A percentile compares a stretch with the other conserved stretches of the same genome.
Conservation (phyloP, 2,888 invertebrate species). For the Melinopterus prodromus region DNA sequence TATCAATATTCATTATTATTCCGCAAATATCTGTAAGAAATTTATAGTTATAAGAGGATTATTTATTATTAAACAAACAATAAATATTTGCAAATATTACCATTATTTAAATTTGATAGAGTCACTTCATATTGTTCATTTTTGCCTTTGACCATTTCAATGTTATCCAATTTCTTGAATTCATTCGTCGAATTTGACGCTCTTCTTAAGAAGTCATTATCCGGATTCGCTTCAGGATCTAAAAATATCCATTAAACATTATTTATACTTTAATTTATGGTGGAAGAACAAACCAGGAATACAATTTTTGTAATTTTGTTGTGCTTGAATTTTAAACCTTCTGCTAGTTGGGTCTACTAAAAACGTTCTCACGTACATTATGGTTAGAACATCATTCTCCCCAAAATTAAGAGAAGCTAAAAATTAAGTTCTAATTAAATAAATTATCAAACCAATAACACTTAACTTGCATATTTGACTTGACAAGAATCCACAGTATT, state of each 20-base stretch:
- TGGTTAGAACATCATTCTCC: neutral
- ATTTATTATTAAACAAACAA: neutral
- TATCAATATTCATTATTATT: conserved; percentile 38
- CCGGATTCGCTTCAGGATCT: conserved; percentile 28
- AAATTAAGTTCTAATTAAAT: neutral
- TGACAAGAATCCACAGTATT: conserved; percentile 53
- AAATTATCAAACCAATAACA: neutral
- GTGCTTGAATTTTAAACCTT: neutral
- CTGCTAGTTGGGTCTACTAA: neutral
- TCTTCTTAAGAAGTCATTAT: neutral
- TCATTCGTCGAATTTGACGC: neutral
- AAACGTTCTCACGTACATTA: conserved; percentile 16
- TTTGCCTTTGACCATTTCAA: conserved; percentile 6
- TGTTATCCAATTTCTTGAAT: conserved; percentile 10
- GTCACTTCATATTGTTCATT: neutral
- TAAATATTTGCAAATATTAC: neutral
- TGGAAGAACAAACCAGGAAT: conserved; percentile 19
- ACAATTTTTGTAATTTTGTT: conserved; percentile 16
- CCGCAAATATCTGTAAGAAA: conserved; percentile 42
- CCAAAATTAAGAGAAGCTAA: conserved; percentile 25
- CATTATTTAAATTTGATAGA: conserved; percentile 17
- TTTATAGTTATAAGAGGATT: neutral
- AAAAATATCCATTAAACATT: neutral
- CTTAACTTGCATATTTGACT: conserved; percentile 51
- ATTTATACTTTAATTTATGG: neutral